Conservation (phyloP, 2,888 invertebrate genomes). For the Mythimna pallens region DNA sequence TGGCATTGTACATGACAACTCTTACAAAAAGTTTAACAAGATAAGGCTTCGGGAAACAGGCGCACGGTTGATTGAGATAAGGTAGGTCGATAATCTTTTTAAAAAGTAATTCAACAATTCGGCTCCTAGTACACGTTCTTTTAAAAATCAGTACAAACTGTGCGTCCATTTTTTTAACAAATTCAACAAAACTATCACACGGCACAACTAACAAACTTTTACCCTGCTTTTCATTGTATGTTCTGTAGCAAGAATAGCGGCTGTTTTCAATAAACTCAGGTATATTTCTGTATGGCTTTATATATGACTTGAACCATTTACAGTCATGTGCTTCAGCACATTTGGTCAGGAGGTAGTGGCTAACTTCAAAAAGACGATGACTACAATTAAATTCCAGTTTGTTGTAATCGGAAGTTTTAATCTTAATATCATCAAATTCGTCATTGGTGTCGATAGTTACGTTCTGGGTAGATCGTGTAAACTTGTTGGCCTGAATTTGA, state of each 20-base stretch:
- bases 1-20: constrained; percentile 20
- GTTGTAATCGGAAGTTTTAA: constrained; percentile 35
- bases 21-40: constrained; percentile 36
- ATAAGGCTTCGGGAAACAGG: constrained; percentile 39
- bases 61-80: constrained; percentile 11
- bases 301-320: constrained; percentile 15
- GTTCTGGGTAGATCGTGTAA: not conserved
- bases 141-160: constrained; percentile 22
- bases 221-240: not conserved
- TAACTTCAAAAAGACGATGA: constrained; percentile 23
- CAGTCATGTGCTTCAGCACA: constrained; percentile 30
- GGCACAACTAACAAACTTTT: constrained; percentile 44
- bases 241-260: constrained; percentile 20
- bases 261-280: constrained; percentile 10
- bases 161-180: constrained; percentile 28
- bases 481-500: constrained; percentile 3
- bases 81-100: constrained; percentile 13
- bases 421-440: not conserved
- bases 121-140: not conserved
- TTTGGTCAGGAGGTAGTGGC: constrained; percentile 29
- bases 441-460: not conserved
- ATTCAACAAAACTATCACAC: constrained; percentile 37
- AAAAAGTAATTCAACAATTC: constrained; percentile 4
- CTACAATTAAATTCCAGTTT: not conserved
- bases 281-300: constrained; percentile 25